Base-by-base conservation (phyloP, 2,113 vertebrate genomes). In the Xiphias gladius region DNA sequence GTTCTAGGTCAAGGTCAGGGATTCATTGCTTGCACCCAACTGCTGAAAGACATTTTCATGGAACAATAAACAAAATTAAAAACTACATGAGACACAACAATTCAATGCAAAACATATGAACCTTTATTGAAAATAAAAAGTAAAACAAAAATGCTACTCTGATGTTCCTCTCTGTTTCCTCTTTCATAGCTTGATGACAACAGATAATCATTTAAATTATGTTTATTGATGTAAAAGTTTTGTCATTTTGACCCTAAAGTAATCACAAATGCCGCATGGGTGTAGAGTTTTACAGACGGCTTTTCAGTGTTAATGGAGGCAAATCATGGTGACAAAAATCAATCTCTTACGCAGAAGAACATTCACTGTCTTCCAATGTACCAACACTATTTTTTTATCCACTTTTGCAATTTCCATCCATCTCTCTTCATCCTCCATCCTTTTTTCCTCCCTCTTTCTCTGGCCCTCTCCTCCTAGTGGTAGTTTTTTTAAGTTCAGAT, bases 401-500 rank as follows among this genome's bases (percentile, higher is more conserved):
- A 55, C 52, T 48, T 67, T 61, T 11, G 39, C 43, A 75, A 46
- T 81, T 74, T 63, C 67, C 37, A 48, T 85, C 83, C 58, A 77
- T 86, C 77, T 83, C 66, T 57, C 73, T 86, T 19, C 26, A 28
- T 46, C 58, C 37, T 70, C 72, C 59, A 62, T 93, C 86, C 48
- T 65, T 72, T 67, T n/a, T 32, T 66, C 62, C 30, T 81, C 69
- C 41, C 76, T 73, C 82, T 69, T 37, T 57, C 82, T 64, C 93
- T 91, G 93, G 87, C 95, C 94, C 95, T 95, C 96, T 96, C 95
- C 94, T 96, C 95, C 96, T 95, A 94, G 92, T 96, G 96, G 96
- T 98, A 98, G 96, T 99, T 98, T 98, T 98, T 70, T 97, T 98
- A 98, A 99, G 97, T 98, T 99, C 97, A 99, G 97, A 96, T 96